Evolutionary conservation across 2,888 invertebrate genomes (phyloP), one percentile per base, ranked within the genome.

Genomic region (Neria commutata): DNA sequence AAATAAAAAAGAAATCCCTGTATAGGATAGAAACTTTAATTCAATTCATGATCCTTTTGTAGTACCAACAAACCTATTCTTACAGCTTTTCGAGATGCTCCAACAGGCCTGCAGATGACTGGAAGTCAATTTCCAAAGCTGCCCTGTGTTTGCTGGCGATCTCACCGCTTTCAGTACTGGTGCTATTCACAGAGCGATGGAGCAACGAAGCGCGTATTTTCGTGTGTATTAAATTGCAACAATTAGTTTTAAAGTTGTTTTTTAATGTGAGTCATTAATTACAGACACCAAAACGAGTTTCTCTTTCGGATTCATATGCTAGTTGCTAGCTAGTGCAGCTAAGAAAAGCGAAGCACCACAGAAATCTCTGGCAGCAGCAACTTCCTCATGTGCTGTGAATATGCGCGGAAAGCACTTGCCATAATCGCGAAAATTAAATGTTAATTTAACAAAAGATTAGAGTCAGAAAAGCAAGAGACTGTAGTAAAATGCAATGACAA

Each of bases 211-310:
- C 21, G 42, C 6, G 42, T 42, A 3, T 42, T 42, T 42, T 6
- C 6, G 42, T 42, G 3, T 42, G 17, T 42, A 4, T 19, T 42
- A 19, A 42, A 42, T 42, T 42, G 42, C 42, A 42, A 42, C 42
- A 45, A 34, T 47, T 34, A 33, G 34, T 47, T 47, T 33, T n/a
- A 37, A 11, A 23, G 48, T 21, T 23, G 26, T 8, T n/a, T 45
- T 6, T 14, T 14, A 8, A 11, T 54, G 16, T n/a, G n/a, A n/a
- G 23, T 16, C 33, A 50, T 50, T 50, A 50, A 50, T 50, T 50
- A 50, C 21, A 6, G 6, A 29, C 29, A 23, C 50, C 21, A 6
- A 54, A 54, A 54, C 54, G 19, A 34, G 34, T 34, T 47, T 33
- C 34, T n/a, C 14, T n/a, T n/a, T n/a, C n/a, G n/a, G n/a, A n/a